phyloP scores from a whole-genome alignment of 2,797 vertebrate genomes.

The Acridotheres tristis region DNA sequence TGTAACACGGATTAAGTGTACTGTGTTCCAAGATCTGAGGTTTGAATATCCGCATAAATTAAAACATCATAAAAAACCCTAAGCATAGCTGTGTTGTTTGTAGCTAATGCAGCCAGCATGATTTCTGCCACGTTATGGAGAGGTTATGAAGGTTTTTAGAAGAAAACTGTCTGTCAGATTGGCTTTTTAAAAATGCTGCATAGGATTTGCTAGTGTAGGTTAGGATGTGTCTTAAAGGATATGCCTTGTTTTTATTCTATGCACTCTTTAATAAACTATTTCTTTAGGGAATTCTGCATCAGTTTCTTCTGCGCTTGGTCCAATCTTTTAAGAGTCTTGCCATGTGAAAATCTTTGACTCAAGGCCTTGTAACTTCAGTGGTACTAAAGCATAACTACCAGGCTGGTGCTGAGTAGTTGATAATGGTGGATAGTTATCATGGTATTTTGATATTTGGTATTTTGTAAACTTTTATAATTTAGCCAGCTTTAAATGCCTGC shows the following conservation, averaged over 20 bases:
- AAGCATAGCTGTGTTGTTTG: background rate
- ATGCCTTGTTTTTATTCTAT: background rate
- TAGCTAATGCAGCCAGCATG: background rate
- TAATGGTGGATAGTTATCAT: background rate
- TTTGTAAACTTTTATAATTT: background rate
- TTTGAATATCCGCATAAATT: background rate
- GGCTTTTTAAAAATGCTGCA: background rate
- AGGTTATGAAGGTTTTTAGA: background rate
- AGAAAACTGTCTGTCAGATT: background rate
- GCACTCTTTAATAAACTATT: background rate
- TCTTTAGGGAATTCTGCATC: background rate
- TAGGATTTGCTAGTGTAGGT: background rate
- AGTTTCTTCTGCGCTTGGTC: background rate
- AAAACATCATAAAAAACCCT: background rate
- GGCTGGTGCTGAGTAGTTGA: background rate
- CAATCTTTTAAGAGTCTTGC: background rate
- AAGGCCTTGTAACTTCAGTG: background rate
- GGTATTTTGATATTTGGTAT: background rate
- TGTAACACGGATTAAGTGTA: background rate
- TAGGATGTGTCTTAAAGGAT: background rate
- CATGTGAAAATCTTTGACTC: background rate
- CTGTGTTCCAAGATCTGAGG: background rate
- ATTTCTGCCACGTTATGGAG: background rate
- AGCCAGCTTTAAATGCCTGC: background rate
- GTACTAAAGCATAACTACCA: background rate